phyloP scores from a whole-genome alignment of 2,888 invertebrate species.

The Mongoloraphidia duomilia region DNA sequence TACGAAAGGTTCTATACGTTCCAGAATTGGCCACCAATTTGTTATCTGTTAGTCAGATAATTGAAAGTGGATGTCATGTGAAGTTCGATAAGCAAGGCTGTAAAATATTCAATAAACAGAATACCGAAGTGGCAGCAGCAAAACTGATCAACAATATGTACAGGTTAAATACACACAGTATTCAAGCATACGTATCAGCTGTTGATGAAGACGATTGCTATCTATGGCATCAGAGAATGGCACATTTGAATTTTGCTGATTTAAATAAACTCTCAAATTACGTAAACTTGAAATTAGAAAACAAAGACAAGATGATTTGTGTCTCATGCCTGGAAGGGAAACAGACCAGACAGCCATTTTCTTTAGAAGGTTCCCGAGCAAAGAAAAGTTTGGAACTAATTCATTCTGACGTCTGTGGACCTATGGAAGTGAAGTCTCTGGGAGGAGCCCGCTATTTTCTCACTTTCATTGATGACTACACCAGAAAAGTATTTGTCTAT shows the following conservation, averaged over 20 bases:
- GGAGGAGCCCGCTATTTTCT: no score
- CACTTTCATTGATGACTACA: no score
- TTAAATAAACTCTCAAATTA: background rate
- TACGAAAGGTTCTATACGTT: constrained; percentile 7
- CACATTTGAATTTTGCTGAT: background rate
- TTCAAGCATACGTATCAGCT: background rate
- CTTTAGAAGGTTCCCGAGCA: no score
- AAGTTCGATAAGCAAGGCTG: background rate
- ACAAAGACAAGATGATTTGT: no score
- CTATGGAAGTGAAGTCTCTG: no score
- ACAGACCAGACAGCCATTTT: no score
- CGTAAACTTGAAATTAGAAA: no score
- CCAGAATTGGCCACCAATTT: constrained; percentile 4
- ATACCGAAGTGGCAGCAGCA: background rate
- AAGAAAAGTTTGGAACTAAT: no score
- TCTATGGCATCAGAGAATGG: background rate
- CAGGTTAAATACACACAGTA: background rate
- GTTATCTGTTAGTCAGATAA: background rate
- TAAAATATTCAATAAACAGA: no score
- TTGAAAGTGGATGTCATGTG: background rate
- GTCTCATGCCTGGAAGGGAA: no score
- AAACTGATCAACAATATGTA: background rate
- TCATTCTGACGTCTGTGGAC: no score
- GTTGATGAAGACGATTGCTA: background rate
- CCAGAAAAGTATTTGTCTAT: no score